phyloP scores from a whole-genome alignment of 2,888 invertebrate species.

The Bombylius discolor region DNA sequence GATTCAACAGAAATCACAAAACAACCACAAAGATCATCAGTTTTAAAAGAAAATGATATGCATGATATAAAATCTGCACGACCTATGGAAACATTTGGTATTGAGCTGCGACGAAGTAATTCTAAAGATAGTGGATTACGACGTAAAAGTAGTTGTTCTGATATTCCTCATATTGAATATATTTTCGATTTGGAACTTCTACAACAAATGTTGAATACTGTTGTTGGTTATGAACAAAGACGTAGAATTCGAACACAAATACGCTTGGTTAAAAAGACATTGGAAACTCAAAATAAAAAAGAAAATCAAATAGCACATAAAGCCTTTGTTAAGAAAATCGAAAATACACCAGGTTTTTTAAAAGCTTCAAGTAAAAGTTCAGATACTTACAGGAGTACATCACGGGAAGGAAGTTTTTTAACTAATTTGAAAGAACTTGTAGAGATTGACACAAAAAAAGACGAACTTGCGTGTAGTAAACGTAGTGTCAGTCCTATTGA shows the following conservation, averaged over 20 bases:
- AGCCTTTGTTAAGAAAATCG: background rate
- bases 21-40: slow-evolving; percentile 6
- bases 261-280: slow-evolving; percentile 52
- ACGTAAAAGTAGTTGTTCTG: slow-evolving; percentile 38
- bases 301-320: slow-evolving; percentile 9
- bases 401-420: slow-evolving; percentile 7
- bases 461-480: slow-evolving; percentile 18
- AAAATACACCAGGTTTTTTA: slow-evolving; percentile 10
- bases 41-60: background rate
- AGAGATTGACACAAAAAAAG: slow-evolving; percentile 12
- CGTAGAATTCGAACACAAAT: slow-evolving; percentile 66
- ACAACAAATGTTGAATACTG: slow-evolving; percentile 61
- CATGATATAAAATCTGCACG: slow-evolving; percentile 16
- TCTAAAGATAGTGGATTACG: slow-evolving; percentile 39
- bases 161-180: slow-evolving; percentile 50
- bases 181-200: slow-evolving; percentile 57
- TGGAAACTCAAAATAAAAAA: slow-evolving; percentile 30
- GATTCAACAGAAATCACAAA: slow-evolving; percentile 32
- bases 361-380: slow-evolving; percentile 2
- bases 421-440: slow-evolving; percentile 10
- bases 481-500: slow-evolving; percentile 22
- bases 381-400: background rate
- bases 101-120: slow-evolving; percentile 48
- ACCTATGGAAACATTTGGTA: slow-evolving; percentile 52
- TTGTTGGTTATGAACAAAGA: slow-evolving; percentile 62